Evolutionary conservation across 2,113 vertebrate species (phyloP).

Genomic region (Aphyosemion australe): DNA sequence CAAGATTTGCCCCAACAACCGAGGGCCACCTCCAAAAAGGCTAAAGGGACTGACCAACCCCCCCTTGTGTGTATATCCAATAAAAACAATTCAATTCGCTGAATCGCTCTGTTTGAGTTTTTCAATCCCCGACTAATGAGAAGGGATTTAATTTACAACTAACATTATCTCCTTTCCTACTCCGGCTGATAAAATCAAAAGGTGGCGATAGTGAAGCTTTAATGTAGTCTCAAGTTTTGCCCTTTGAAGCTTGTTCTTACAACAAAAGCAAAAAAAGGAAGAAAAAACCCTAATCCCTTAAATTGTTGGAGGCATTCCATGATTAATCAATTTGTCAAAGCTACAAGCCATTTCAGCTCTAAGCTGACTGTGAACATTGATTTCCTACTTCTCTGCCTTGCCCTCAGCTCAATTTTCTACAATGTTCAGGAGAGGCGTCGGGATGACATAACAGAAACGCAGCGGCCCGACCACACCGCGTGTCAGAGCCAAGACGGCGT

Average conservation of each 20-base stretch:
- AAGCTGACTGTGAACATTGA: constrained; percentile 51
- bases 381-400: constrained; percentile 39
- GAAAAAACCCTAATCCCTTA: constrained; percentile 10
- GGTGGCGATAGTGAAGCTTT: constrained; percentile 28
- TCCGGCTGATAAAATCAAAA: constrained; percentile 37
- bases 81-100: constrained; percentile 29
- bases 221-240: constrained; percentile 11
- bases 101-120: constrained; percentile 19
- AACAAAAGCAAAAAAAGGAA: constrained; percentile 1
- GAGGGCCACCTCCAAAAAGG: constrained; percentile 44
- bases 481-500: constrained; percentile 34
- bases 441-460: constrained; percentile 59
- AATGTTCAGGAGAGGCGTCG: constrained; percentile 38
- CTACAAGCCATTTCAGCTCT: constrained; percentile 47
- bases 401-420: constrained; percentile 31
- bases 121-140: constrained; percentile 13
- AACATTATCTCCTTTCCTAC: neutral
- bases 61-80: constrained; percentile 18
- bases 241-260: constrained; percentile 24
- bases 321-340: constrained; percentile 54
- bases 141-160: constrained; percentile 2
- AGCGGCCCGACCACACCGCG: constrained; percentile 9
- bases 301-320: constrained; percentile 30
- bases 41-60: constrained; percentile 20
- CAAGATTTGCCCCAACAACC: constrained; percentile 35